phyloP scores from a whole-genome alignment of 2,797 vertebrate species.

The Echeneis naucrates region DNA sequence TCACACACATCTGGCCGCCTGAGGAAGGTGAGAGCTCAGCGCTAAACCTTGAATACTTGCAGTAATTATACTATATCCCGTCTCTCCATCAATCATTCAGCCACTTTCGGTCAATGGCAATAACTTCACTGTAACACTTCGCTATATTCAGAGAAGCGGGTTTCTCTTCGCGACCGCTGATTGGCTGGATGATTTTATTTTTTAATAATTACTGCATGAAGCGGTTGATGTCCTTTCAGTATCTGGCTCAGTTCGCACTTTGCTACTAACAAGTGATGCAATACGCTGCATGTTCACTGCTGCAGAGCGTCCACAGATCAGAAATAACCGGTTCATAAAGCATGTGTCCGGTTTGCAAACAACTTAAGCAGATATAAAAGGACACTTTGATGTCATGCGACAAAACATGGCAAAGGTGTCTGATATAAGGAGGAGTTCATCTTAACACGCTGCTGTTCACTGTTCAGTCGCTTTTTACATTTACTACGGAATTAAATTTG shows the following conservation, averaged over 20 bases:
- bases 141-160: constrained; percentile 57
- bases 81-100: constrained; percentile 47
- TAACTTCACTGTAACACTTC: constrained; percentile 44
- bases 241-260: constrained; percentile 38
- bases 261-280: constrained; percentile 50
- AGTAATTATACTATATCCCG: constrained; percentile 2
- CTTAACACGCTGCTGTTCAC: constrained; percentile 11
- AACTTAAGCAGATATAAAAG: constrained; percentile 41
- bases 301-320: constrained; percentile 56
- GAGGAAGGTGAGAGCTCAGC: neutral
- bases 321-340: constrained; percentile 18
- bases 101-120: constrained; percentile 24
- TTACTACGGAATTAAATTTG: constrained; percentile 8
- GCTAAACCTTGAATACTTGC: neutral
- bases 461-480: neutral
- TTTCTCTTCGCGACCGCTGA: constrained; percentile 65
- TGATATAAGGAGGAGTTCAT: neutral
- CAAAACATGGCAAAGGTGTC: neutral
- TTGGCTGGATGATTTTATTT: constrained; percentile 63
- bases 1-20: constrained; percentile 16
- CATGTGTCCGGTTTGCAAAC: constrained; percentile 45
- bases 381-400: constrained; percentile 5
- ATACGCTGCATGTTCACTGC: constrained; percentile 44
- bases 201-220: constrained; percentile 32
- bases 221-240: neutral